A percentile compares a stretch with the other conserved stretches of the same genome.
These are phyloP conservation scores for Anastatus disparis DNA, from an alignment of 1,140 invertebrate species.

Conservation along the genomic window DNA sequence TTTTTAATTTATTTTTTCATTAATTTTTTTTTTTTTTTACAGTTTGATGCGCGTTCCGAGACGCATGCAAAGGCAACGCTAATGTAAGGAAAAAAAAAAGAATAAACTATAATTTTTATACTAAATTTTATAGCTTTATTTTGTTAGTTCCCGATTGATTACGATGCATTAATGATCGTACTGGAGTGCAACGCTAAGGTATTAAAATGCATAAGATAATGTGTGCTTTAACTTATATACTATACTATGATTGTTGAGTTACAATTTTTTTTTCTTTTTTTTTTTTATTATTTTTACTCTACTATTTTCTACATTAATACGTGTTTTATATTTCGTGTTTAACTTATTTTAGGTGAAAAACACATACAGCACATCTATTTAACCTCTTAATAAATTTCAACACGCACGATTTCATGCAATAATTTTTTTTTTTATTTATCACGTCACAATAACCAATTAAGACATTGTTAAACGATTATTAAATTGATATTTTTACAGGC, in stretches of 20 bases:
- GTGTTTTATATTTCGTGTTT: background rate
- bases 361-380: slow-evolving; percentile 21
- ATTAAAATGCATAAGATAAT: slow-evolving; percentile 1
- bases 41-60: slow-evolving; percentile 21
- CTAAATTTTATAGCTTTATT: background rate
- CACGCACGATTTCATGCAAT: slow-evolving; percentile 27
- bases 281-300: slow-evolving; percentile 4
- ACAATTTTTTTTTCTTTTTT: too few relatives aligned
- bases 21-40: background rate
- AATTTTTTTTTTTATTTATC: too few relatives aligned
- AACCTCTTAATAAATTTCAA: background rate
- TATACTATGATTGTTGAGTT: background rate
- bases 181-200: slow-evolving; percentile 30
- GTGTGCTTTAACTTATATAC: slow-evolving; percentile 10
- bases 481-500: too few relatives aligned
- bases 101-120: background rate
- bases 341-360: background rate
- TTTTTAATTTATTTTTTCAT: background rate
- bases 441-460: slow-evolving; percentile 28
- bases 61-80: slow-evolving; percentile 30
- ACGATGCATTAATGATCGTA: slow-evolving; percentile 34
- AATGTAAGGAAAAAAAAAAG: slow-evolving; percentile 25
- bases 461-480: slow-evolving; percentile 25
- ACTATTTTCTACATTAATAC: background rate
- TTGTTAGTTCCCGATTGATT: slow-evolving; percentile 6